Evolutionary conservation across 2,113 vertebrate genomes (phyloP), one percentile per base, ranked within the genome.

Genomic region (Danio rerio): DNA sequence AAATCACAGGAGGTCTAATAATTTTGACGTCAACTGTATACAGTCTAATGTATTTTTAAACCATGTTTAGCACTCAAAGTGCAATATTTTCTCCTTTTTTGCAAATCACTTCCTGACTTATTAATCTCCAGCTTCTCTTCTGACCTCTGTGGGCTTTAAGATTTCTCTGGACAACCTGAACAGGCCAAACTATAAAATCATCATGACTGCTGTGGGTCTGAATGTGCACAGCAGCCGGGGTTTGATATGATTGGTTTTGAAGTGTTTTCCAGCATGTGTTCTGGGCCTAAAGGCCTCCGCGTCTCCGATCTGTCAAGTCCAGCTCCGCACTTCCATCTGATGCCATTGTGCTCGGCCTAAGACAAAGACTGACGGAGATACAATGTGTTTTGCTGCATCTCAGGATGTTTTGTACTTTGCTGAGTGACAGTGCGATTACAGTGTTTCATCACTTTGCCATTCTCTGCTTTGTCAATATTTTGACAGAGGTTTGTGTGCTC

Each of bases 271-370:
- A 73, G 59, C 45, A 43, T 72, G 43, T 66, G 45, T 20, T 65
- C 40, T 7, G 40, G 59, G 66, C 55, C 72, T 66, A 13, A 63
- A 75, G 20, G 71, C 63, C 68, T 81, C 18, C 45, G 61, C 21
- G 53, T 79, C 66, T 83, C 88, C 63, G 31, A 77, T 62, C 82
- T 72, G 52, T 43, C 74, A 73, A 80, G 80, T 10, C 53, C 73
- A 86, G 61, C 55, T 62, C 3, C 56, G 11, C 18, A 62, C 40
- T 71, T 15, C 21, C 40, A 70, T 81, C 78, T 77, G 20, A 71
- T 65, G 52, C 71, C 43, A 77, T 50, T 82, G 76, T 62, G 40
- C 58, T 66, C 50, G 9, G 47, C 59, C 79, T 58, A 66, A 47
- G 76, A 31, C 20, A 83, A 77, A 78, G 65, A 68, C 62, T 50